phyloP scores from a whole-genome alignment of 2,888 invertebrate species.

The Anthophora plumipes region DNA sequence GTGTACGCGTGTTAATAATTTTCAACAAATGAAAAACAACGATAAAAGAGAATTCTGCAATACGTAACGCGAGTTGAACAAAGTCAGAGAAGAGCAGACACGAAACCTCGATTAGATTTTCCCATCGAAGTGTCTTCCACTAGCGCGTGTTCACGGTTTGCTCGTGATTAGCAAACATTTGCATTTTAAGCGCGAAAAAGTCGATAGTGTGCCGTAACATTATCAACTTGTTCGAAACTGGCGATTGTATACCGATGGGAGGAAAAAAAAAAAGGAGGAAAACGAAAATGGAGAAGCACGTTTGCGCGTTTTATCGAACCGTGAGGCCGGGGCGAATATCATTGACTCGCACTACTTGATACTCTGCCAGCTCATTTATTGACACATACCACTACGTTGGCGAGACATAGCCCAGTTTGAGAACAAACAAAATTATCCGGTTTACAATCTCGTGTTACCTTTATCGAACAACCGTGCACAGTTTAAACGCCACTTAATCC shows the following conservation, averaged over 20 bases:
- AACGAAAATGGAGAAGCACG: no score
- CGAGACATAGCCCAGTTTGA: slow-evolving; percentile 7
- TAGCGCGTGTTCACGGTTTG: not conserved
- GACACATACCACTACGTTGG: slow-evolving; percentile 38
- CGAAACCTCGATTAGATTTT: not conserved
- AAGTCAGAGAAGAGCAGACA: not conserved
- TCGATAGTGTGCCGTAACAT: slow-evolving; percentile 11
- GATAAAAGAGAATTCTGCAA: not conserved
- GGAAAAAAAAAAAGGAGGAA: not conserved
- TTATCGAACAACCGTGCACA: slow-evolving; percentile 14
- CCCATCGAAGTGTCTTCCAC: not conserved
- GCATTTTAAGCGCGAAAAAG: slow-evolving; percentile 6
- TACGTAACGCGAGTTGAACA: no score
- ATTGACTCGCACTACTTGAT: slow-evolving; percentile 60
- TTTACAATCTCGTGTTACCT: slow-evolving; percentile 42
- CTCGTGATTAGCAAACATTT: slow-evolving; percentile 15
- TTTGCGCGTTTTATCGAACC: no score
- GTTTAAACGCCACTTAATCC: slow-evolving; percentile 30
- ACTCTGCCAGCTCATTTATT: slow-evolving; percentile 55
- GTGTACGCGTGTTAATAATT: no score
- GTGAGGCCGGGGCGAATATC: slow-evolving; percentile 44
- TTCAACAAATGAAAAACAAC: not conserved
- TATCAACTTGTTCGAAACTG: slow-evolving; percentile 17
- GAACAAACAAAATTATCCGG: slow-evolving; percentile 54
- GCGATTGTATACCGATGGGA: not conserved